Evolutionary conservation across 2,113 vertebrate genomes (phyloP).

Genomic region (Eudorcas thomsonii): DNA sequence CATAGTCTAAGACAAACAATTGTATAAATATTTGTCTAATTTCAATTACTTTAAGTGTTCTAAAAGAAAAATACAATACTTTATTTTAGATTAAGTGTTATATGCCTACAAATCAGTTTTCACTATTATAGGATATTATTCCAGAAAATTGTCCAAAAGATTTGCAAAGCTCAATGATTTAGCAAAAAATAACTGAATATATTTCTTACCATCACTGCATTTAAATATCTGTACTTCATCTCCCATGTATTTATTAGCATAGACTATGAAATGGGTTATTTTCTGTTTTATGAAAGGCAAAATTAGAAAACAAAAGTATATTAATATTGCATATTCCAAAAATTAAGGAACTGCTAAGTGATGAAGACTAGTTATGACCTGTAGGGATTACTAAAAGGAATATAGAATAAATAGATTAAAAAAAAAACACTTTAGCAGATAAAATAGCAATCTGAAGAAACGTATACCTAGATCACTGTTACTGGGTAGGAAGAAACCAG

Average conservation of each 20-base stretch:
- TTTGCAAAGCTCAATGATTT: background rate
- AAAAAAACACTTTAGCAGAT: background rate
- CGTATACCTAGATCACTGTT: background rate
- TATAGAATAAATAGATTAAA: background rate
- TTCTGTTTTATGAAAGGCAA: background rate
- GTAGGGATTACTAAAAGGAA: background rate
- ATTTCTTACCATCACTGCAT: background rate
- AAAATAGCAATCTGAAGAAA: background rate
- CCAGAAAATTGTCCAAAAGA: background rate
- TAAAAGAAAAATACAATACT: background rate
- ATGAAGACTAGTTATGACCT: accelerated
- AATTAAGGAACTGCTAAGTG: background rate
- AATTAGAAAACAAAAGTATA: background rate
- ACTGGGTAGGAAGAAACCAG: background rate
- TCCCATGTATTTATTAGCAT: background rate
- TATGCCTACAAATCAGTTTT: background rate
- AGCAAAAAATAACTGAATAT: background rate
- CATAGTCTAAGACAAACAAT: background rate
- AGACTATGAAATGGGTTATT: background rate
- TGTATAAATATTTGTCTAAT: background rate
- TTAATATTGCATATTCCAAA: background rate
- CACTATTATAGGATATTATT: background rate
- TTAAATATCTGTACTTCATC: background rate
- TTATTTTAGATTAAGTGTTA: background rate
- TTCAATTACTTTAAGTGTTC: background rate